Percentiles rank a stretch among this genome's conserved stretches.
These are phyloP conservation scores for Xanthostigma xanthostigma DNA, from an alignment of 2,888 invertebrate species.

Conservation along the genomic window DNA sequence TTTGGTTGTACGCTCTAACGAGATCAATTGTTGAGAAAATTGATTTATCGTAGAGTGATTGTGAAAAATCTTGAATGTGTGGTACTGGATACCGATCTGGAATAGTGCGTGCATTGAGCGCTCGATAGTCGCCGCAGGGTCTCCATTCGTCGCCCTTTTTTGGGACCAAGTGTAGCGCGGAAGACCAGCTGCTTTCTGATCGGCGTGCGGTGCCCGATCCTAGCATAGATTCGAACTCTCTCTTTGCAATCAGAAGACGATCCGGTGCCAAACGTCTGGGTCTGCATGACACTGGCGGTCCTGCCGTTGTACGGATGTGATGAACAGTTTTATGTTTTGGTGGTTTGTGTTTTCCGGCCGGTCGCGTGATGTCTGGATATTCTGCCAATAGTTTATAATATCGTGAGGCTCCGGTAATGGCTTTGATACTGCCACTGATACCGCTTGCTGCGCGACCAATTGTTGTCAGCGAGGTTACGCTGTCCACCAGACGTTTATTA, in stretches of 20 bases:
- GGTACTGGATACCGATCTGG: conserved; percentile 26
- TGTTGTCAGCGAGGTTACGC: not conserved
- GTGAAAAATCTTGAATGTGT: conserved; percentile 21
- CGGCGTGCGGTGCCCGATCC: conserved; percentile 15
- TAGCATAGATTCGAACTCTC: conserved; percentile 2
- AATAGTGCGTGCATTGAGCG: conserved; percentile 26
- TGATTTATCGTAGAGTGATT: conserved; percentile 15
- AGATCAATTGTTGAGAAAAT: conserved; percentile 21
- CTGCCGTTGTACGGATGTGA: conserved; percentile 16
- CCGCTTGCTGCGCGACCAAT: not conserved
- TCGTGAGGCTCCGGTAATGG: not conserved
- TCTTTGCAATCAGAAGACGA: conserved; percentile 13
- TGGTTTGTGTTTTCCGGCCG: not conserved
- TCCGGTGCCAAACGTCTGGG: conserved; percentile 19
- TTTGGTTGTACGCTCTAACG: conserved; percentile 23
- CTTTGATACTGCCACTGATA: not conserved
- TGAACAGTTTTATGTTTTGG: conserved; percentile 6
- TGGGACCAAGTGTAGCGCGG: conserved; percentile 20
- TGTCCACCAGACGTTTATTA: conserved; percentile 11
- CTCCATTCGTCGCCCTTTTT: conserved; percentile 20
- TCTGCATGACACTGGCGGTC: conserved; percentile 18
- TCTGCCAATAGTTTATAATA: not conserved
- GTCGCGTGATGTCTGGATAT: not conserved
- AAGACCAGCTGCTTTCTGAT: conserved; percentile 18
- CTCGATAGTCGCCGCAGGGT: conserved; percentile 24